Conservation (phyloP, 2,113 vertebrate species). For the Nestor notabilis region DNA sequence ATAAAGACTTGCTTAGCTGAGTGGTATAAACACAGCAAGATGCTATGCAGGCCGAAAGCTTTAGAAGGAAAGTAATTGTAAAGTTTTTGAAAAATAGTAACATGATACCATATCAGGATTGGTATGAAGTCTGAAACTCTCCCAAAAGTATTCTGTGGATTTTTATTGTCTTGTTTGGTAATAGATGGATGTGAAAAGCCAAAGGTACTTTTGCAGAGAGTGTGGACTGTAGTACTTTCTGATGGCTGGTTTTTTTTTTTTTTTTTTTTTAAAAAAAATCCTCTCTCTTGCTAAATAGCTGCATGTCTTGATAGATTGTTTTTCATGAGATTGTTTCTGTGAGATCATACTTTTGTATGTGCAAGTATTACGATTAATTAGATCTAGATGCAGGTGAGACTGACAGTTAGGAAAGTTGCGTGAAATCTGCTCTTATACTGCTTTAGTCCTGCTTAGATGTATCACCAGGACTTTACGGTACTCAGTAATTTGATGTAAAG, state of each 20-base stretch:
- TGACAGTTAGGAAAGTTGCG: background rate
- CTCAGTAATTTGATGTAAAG: background rate
- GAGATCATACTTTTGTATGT: background rate
- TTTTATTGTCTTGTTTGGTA: background rate
- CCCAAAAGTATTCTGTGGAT: background rate
- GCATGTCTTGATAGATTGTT: background rate
- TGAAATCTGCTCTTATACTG: background rate
- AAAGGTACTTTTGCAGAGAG: background rate
- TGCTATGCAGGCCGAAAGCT: background rate
- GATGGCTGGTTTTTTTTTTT: background rate
- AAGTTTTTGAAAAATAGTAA: background rate
- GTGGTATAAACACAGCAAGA: background rate
- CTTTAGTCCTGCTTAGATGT: background rate
- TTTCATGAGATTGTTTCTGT: background rate
- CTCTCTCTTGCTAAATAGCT: background rate
- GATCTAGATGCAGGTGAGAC: rapidly evolving
- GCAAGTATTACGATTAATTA: background rate
- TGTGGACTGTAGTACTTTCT: background rate
- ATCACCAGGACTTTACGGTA: background rate
- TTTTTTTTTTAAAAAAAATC: no score
- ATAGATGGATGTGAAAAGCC: background rate
- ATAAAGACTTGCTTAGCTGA: background rate
- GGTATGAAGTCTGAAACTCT: background rate
- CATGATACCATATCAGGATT: background rate
- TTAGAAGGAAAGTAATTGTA: background rate